Percentiles rank a stretch among this genome's conserved stretches.
phyloP scores from a whole-genome alignment of 2,888 invertebrate species.

The Oeneis ivallda region DNA sequence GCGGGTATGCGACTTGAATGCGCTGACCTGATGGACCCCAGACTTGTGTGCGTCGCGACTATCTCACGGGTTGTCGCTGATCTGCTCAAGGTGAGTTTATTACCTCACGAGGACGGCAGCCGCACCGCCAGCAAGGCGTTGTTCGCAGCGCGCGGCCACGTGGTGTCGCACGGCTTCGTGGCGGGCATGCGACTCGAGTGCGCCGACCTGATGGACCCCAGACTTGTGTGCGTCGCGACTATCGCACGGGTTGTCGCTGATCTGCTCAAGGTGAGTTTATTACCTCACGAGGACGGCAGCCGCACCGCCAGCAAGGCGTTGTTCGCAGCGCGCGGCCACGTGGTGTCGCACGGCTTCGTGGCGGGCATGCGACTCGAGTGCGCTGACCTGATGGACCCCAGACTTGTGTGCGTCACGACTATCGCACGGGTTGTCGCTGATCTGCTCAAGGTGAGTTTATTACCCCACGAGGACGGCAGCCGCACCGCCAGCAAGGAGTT shows the following conservation, averaged over 20 bases:
- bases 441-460: constrained; percentile 86
- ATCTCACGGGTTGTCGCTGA: constrained; percentile 94
- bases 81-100: constrained; percentile 86
- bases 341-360: too few species aligned
- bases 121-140: constrained; percentile 86
- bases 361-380: too few species aligned
- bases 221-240: constrained; percentile 97
- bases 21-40: constrained; percentile 98
- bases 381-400: constrained; percentile 78
- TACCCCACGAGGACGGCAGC: too few species aligned
- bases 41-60: constrained; percentile 97
- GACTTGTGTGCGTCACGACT: constrained; percentile 97
- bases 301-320: too few species aligned
- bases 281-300: too few species aligned
- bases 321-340: too few species aligned
- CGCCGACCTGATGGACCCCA: constrained; percentile 98
- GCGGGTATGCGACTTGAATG: constrained; percentile 97
- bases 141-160: constrained; percentile 83
- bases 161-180: constrained; percentile 91
- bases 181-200: constrained; percentile 97
- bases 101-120: constrained; percentile 51
- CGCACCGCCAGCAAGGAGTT: too few species aligned
- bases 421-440: constrained; percentile 94
- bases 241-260: constrained; percentile 94
- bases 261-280: constrained; percentile 88